Evolutionary conservation across 2,113 vertebrate species (phyloP).

Genomic region (Phoenicopterus ruber): DNA sequence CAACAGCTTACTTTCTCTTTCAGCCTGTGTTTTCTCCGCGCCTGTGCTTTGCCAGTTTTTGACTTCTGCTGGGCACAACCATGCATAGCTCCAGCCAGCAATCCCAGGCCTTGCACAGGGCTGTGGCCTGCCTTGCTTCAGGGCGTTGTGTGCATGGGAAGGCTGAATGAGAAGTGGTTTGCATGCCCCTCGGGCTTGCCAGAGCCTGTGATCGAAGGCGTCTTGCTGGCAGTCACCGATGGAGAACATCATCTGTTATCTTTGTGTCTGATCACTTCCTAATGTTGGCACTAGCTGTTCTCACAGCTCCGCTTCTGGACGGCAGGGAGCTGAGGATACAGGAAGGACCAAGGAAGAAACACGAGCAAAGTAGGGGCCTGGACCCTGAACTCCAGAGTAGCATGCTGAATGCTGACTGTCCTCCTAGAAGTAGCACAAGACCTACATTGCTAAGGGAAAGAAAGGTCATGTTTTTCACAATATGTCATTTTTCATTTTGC

Average conservation of each 20-base stretch:
- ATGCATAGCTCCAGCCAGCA: accelerated
- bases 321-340: not conserved
- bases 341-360: not conserved
- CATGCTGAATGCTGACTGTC: not conserved
- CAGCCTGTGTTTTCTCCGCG: not conserved
- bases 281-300: not conserved
- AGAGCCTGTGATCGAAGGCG: not conserved
- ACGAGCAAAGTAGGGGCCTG: not conserved
- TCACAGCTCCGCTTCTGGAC: not conserved
- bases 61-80: accelerated
- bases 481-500: not conserved
- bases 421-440: not conserved
- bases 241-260: not conserved
- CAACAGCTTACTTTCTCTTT: not conserved
- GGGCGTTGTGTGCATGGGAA: not conserved
- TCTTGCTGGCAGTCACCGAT: not conserved
- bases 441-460: not conserved
- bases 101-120: accelerated
- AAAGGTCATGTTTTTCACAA: not conserved
- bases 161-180: not conserved
- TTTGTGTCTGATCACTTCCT: not conserved
- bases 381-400: not conserved
- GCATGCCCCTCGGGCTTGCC: not conserved
- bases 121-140: not conserved
- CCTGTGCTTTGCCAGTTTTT: not conserved